A percentile compares a stretch with the other conserved stretches of the same genome.
Conservation (phyloP, 2,888 invertebrate species). For the Dynastes hyllus region DNA sequence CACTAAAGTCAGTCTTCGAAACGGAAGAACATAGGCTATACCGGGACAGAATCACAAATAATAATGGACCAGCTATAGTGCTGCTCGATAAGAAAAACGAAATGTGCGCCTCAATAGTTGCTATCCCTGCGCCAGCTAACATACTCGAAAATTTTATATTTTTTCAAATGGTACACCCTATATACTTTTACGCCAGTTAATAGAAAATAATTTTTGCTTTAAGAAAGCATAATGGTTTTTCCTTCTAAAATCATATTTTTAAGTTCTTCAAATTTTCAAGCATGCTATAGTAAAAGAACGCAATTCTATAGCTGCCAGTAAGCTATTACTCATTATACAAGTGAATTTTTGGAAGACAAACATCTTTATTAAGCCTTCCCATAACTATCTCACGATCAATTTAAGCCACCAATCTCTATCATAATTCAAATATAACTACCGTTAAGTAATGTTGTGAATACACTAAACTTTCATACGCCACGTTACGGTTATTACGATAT, state of each 20-base stretch:
- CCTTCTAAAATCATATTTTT: too few species aligned
- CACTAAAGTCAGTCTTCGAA: neutral
- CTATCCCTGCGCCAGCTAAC: neutral
- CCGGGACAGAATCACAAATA: neutral
- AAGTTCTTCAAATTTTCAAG: too few species aligned
- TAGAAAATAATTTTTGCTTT: too few species aligned
- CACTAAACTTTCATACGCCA: neutral
- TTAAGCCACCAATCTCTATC: neutral
- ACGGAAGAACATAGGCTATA: neutral
- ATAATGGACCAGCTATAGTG: neutral
- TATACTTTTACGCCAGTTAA: too few species aligned
- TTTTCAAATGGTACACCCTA: too few species aligned
- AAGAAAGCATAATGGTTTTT: too few species aligned
- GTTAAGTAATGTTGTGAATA: constrained; percentile 1
- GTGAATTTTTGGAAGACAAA: too few species aligned
- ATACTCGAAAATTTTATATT: neutral
- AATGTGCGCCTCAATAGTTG: neutral
- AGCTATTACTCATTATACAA: too few species aligned
- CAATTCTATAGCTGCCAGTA: too few species aligned
- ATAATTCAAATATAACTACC: constrained; percentile 2
- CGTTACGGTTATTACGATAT: constrained; percentile 8
- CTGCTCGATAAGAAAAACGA: neutral
- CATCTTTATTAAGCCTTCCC: neutral
- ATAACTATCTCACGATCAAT: neutral
- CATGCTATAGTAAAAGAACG: too few species aligned